Base-by-base conservation (phyloP, 2,797 vertebrate genomes). In the Brachyalestes nurse region DNA sequence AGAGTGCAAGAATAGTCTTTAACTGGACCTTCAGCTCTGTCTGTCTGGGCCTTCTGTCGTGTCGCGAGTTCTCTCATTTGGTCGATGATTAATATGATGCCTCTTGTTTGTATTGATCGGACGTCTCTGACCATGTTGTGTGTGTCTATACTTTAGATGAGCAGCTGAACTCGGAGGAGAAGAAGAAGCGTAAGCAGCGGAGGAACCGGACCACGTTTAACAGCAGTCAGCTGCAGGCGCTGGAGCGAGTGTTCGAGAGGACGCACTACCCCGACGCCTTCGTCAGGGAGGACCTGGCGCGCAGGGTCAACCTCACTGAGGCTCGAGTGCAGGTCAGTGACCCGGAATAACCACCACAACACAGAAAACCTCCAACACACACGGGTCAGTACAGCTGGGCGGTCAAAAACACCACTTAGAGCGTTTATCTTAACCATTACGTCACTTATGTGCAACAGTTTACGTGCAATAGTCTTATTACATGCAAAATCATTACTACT, bases 191-290 rank as follows among this genome's bases (percentile, higher is more conserved):
- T 91, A 99, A 99, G 93, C 97, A 99, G 92, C 94, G 98, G 76
- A 90, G 98, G 86, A 99, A 99, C 93, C 89, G 98, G 81, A 99
- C 98, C 81, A 99, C 98, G 65, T 99, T 99, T 91, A 99, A 99
- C 91, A 99, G 97, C 93, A 97, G 97, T 88, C 98, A 99, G 91
- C 95, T 99, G n/a, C 97, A 98, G 94, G 98, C 98, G 1, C 89
- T 99, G 87, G 98, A 99, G 95, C 89, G 97, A 3, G 98, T 99
- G 69, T 99, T 99, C 47, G 98, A 99, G 94, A 91, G 97, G 88
- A 99, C 98, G 61, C 98, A 99, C 91, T 99, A 99, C 89, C 98
- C 98, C 0, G 98, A 99, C 75, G 98, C 98, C 82, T 99, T 99
- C 61, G 98, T 99, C 89, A 89, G 98, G n/a, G 98, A 99, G 87